phyloP scores from a whole-genome alignment of 2,888 invertebrate species.

The Drosophila hamatofila region DNA sequence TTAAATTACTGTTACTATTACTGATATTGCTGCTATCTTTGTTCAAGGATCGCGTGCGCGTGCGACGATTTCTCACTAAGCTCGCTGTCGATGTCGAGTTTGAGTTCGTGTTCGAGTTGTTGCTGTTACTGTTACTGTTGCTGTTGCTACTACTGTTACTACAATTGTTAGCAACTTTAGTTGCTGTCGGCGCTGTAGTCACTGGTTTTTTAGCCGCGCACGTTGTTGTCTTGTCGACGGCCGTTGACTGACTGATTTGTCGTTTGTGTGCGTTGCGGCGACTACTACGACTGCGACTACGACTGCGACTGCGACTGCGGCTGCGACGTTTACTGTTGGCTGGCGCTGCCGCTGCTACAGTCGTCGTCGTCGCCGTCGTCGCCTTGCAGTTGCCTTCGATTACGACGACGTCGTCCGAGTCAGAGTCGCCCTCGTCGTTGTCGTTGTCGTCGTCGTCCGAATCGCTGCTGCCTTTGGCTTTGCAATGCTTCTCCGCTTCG shows the following conservation, averaged over 20 bases:
- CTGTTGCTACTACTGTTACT: constrained; percentile 38
- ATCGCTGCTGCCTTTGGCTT: constrained; percentile 43
- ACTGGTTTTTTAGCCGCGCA: constrained; percentile 76
- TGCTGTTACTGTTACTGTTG: constrained; percentile 10
- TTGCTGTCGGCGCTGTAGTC: constrained; percentile 34
- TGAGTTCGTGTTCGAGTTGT: constrained; percentile 44
- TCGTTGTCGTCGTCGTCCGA: constrained; percentile 56
- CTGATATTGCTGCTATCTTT: constrained; percentile 62
- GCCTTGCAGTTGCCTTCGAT: constrained; percentile 73
- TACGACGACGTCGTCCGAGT: constrained; percentile 77
- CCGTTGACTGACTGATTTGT: constrained; percentile 83
- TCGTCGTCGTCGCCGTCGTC: constrained; percentile 30
- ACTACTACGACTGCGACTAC: constrained; percentile 68
- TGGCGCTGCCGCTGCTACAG: constrained; percentile 45
- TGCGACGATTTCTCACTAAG: constrained; percentile 74
- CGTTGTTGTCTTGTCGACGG: constrained; percentile 84
- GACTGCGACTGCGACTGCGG: constrained; percentile 27
- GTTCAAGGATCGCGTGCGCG: constrained; percentile 78
- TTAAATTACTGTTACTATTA: constrained; percentile 34
- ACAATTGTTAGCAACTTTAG: constrained; percentile 51
- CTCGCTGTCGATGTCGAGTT: constrained; percentile 50
- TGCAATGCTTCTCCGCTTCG: constrained; percentile 60
- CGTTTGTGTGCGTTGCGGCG: constrained; percentile 73
- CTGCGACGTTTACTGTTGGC: constrained; percentile 46
- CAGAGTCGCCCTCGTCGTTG: constrained; percentile 64